A percentile compares a stretch with the other conserved stretches of the same genome.
phyloP scores from a whole-genome alignment of 2,113 vertebrate species.

The Chaetorhynchus papuensis region DNA sequence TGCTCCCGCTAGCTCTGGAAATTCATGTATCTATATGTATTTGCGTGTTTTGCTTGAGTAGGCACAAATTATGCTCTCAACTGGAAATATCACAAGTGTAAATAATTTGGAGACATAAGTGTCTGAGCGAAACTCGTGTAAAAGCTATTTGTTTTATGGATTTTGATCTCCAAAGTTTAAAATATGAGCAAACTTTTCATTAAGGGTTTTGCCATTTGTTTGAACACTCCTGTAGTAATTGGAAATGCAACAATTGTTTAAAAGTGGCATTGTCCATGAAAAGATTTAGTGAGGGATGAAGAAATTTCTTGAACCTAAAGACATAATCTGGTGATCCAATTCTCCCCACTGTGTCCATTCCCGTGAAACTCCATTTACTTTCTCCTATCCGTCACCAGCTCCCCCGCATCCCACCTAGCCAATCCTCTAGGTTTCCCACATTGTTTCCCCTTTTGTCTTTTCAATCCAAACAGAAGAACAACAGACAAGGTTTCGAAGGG shows the following conservation, averaged over 20 bases:
- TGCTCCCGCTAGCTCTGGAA: conserved; percentile 68
- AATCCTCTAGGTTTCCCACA: conserved; percentile 81
- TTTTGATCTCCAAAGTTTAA: conserved; percentile 74
- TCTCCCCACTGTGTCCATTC: conserved; percentile 83
- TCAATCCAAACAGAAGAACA: conserved; percentile 81
- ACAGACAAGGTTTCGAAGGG: conserved; percentile 81
- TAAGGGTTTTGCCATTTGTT: conserved; percentile 74
- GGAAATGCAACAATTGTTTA: conserved; percentile 87
- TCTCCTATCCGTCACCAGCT: conserved; percentile 68
- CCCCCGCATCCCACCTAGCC: conserved; percentile 78
- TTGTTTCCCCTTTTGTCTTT: conserved; percentile 78
- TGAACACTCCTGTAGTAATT: conserved; percentile 81
- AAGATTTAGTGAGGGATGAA: conserved; percentile 87
- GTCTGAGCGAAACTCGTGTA: conserved; percentile 52
- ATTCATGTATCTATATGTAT: conserved; percentile 66
- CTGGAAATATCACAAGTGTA: conserved; percentile 78
- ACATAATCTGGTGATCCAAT: conserved; percentile 85
- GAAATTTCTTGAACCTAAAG: conserved; percentile 84
- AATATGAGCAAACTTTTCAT: conserved; percentile 80
- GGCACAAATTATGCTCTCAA: conserved; percentile 72
- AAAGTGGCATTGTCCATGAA: conserved; percentile 81
- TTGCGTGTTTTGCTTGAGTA: conserved; percentile 70
- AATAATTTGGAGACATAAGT: conserved; percentile 74
- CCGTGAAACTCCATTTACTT: conserved; percentile 80
- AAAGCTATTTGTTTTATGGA: conserved; percentile 74